Percentiles rank a stretch among this genome's conserved stretches.
These are phyloP conservation scores for Drosophila demipolita DNA, from an alignment of 2,888 invertebrate genomes.

Conservation along the genomic window DNA sequence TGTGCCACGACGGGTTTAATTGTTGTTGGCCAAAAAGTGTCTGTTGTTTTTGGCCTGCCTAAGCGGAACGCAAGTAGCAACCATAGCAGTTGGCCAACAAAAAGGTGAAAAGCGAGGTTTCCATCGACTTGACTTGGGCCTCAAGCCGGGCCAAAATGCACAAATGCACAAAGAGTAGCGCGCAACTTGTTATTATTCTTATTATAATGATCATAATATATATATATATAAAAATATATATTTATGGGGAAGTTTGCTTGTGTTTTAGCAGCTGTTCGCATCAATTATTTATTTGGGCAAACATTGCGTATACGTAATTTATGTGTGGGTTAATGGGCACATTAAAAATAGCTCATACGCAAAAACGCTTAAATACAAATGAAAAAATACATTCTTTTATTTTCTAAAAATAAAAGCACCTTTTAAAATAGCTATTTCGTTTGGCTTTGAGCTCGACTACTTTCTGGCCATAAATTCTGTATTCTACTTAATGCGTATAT, in stretches of 20 bases:
- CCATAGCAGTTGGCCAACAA: slow-evolving; percentile 19
- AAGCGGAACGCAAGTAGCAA: slow-evolving; percentile 6
- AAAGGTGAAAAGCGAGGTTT: slow-evolving; percentile 35
- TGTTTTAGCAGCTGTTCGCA: slow-evolving; percentile 33
- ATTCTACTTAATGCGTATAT: neutral
- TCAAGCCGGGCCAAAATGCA: slow-evolving; percentile 31
- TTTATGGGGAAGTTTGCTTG: slow-evolving; percentile 1
- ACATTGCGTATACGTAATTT: slow-evolving; percentile 45
- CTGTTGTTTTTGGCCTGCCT: slow-evolving; percentile 33
- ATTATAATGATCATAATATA: neutral
- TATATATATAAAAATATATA: neutral
- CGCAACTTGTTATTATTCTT: slow-evolving; percentile 15
- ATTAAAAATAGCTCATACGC: slow-evolving; percentile 54
- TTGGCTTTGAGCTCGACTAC: neutral
- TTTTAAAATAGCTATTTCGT: neutral
- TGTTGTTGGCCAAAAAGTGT: slow-evolving; percentile 64
- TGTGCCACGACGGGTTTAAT: slow-evolving; percentile 69
- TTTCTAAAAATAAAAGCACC: neutral
- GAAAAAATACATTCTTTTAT: neutral
- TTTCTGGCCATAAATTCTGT: neutral
- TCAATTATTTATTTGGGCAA: slow-evolving; percentile 33
- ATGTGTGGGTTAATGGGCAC: slow-evolving; percentile 22
- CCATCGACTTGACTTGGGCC: slow-evolving; percentile 60
- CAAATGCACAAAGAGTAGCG: slow-evolving; percentile 34
- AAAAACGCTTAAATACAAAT: neutral